Percentiles rank a stretch among this genome's conserved stretches.
These are phyloP conservation scores for Alosa sapidissima DNA, from an alignment of 2,797 vertebrate species.

Conservation along the genomic window DNA sequence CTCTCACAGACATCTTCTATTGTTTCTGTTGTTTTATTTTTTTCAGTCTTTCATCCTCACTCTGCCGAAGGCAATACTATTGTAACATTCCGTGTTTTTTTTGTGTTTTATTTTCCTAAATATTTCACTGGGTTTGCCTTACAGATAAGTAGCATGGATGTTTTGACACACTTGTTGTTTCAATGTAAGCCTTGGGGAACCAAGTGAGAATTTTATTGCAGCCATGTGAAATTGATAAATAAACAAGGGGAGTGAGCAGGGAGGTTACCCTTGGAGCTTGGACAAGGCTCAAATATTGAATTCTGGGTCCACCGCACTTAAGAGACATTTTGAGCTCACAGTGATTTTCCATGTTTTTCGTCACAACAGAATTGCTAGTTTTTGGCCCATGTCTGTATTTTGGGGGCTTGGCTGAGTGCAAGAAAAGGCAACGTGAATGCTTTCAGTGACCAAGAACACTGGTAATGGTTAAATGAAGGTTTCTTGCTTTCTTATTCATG, in stretches of 20 bases:
- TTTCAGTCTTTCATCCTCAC: background rate
- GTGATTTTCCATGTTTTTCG: conserved; percentile 24
- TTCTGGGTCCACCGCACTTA: conserved; percentile 25
- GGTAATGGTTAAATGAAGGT: background rate
- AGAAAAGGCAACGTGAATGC: background rate
- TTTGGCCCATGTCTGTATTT: background rate
- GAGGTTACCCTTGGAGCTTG: conserved; percentile 30
- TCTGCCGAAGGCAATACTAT: background rate
- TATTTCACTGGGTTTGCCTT: background rate
- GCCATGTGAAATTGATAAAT: conserved; percentile 32
- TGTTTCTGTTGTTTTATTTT: background rate
- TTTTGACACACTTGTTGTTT: conserved; percentile 26
- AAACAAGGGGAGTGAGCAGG: background rate
- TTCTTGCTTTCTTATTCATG: background rate
- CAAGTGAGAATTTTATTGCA: conserved; percentile 35
- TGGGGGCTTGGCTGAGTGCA: background rate
- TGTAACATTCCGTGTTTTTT: background rate
- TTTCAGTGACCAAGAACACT: background rate
- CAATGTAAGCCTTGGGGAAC: conserved; percentile 23
- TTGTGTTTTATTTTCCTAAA: background rate
- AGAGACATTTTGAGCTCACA: background rate
- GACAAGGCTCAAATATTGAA: conserved; percentile 16
- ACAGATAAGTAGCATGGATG: background rate
- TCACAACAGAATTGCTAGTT: background rate
- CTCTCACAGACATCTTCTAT: background rate